Evolutionary conservation across 2,113 vertebrate genomes (phyloP).

Genomic region (Semnopithecus entellus): DNA sequence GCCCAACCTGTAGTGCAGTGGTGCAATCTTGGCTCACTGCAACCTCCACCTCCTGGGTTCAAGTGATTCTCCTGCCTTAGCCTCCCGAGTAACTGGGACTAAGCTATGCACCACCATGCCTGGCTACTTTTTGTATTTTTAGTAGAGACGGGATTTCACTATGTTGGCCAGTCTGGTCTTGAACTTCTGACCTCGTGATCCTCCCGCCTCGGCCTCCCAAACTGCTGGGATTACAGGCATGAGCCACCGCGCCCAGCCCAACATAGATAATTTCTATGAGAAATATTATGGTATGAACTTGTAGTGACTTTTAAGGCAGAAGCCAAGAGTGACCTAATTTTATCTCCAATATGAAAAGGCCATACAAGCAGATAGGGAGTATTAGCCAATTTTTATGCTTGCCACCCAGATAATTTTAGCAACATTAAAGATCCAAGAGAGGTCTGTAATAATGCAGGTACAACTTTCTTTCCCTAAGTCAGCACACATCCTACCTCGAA

Average conservation of each 20-base stretch:
- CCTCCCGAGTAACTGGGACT: too few species aligned
- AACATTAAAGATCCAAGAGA: neutral
- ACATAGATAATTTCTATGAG: neutral
- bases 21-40: too few species aligned
- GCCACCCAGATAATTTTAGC: neutral
- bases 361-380: neutral
- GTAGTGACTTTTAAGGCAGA: neutral
- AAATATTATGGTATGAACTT: neutral
- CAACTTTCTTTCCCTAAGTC: neutral
- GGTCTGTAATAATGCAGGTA: neutral
- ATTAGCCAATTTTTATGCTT: slow-evolving; percentile 13
- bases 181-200: too few species aligned
- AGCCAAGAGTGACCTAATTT: neutral
- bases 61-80: too few species aligned
- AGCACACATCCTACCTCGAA: neutral
- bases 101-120: too few species aligned
- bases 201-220: too few species aligned
- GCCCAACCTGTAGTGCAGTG: too few species aligned
- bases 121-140: too few species aligned
- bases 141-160: too few species aligned
- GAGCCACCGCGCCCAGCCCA: neutral
- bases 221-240: too few species aligned
- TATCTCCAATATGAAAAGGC: neutral
- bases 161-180: too few species aligned
- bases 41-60: too few species aligned